phyloP scores from a whole-genome alignment of 1,140 invertebrate species.

The Rhagoletis pomonella region DNA sequence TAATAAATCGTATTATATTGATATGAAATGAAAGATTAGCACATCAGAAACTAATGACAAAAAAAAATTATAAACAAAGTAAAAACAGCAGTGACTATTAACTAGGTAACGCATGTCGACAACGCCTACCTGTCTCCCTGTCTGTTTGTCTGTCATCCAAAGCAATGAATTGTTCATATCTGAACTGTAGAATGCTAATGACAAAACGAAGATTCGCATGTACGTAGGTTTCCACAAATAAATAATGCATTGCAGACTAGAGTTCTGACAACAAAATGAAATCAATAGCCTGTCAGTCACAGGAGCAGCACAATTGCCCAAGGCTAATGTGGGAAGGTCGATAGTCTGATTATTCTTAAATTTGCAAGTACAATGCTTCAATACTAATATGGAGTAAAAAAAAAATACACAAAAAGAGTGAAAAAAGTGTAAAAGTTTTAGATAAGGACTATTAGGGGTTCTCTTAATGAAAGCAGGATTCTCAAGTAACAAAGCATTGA shows the following conservation, averaged over 20 bases:
- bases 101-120: conserved; percentile 11
- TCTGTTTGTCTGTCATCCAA: background rate
- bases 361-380: background rate
- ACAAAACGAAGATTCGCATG: background rate
- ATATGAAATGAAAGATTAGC: conserved; percentile 10
- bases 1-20: conserved; percentile 9
- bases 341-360: background rate
- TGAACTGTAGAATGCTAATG: background rate
- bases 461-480: background rate
- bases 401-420: background rate
- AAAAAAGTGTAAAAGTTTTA: too few relatives aligned
- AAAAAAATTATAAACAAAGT: background rate
- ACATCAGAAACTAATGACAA: background rate
- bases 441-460: background rate
- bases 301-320: background rate
- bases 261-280: background rate
- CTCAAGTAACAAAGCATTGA: background rate
- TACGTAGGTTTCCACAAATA: background rate
- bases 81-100: background rate
- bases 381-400: background rate
- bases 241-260: background rate
- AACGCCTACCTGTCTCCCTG: background rate
- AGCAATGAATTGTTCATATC: background rate
- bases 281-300: conserved; percentile 19
- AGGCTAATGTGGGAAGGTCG: background rate